These are phyloP conservation scores for Opisthocomus hoazin DNA, from an alignment of 2,113 vertebrate species.

Conservation along the genomic window DNA sequence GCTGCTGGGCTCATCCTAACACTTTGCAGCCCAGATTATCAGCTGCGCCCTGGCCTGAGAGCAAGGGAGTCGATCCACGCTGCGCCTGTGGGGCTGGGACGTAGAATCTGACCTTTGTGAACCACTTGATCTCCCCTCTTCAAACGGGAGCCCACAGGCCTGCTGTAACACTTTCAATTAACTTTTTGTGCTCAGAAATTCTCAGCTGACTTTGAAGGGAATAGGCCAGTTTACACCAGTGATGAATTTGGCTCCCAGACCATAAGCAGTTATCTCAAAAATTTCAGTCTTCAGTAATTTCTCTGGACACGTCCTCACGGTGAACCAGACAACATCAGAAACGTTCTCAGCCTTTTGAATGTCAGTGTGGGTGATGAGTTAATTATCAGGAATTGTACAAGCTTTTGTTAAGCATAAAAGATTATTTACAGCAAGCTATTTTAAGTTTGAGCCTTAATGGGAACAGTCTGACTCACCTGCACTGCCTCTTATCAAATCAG, in stretches of 20 bases:
- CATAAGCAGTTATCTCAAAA: not conserved
- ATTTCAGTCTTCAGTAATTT: not conserved
- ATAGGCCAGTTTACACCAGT: not conserved
- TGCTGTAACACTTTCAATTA: not conserved
- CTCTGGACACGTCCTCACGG: not conserved
- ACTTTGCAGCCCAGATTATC: not conserved
- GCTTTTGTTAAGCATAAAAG: constrained; percentile 39
- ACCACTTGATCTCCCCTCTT: not conserved
- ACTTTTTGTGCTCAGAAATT: not conserved
- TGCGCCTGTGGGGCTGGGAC: fast-evolving
- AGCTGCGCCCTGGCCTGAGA: fast-evolving
- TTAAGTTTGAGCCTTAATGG: constrained; percentile 17
- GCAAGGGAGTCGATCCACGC: fast-evolving
- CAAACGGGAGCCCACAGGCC: not conserved
- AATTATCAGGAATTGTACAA: not conserved
- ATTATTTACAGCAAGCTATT: constrained; percentile 61
- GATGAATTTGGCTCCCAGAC: not conserved
- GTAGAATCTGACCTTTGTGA: fast-evolving
- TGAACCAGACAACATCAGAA: constrained; percentile 22
- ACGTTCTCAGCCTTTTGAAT: not conserved
- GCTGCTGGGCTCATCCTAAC: not conserved
- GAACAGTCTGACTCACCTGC: constrained; percentile 39
- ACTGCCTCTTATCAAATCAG: constrained; percentile 12
- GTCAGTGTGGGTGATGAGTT: constrained; percentile 5
- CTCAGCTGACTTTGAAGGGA: not conserved